A percentile compares a stretch with the other conserved stretches of the same genome.
Conservation (phyloP, 2,797 vertebrate genomes). For the Enteromius treurensis region DNA sequence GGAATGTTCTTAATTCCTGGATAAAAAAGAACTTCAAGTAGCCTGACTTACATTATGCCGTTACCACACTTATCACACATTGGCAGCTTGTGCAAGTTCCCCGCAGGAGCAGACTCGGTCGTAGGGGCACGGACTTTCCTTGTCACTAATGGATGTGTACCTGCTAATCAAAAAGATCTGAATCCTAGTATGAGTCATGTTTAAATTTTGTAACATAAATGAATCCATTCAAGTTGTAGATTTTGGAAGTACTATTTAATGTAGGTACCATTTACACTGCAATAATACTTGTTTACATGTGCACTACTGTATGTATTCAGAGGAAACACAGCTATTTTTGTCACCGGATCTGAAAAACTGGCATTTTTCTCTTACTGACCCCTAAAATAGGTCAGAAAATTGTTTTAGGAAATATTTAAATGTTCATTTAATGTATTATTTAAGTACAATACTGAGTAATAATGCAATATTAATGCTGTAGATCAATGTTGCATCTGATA, state of each 20-base stretch:
- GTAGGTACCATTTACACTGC: not conserved
- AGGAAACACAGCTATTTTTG: not conserved
- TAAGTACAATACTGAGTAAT: no score
- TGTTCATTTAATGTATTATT: not conserved
- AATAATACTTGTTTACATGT: not conserved
- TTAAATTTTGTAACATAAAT: not conserved
- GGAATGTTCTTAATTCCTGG: not conserved
- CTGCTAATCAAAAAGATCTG: slow-evolving; percentile 66
- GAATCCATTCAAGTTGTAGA: not conserved
- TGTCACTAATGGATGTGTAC: slow-evolving; percentile 86
- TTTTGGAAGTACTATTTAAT: not conserved
- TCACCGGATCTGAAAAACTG: not conserved
- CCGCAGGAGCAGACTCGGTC: slow-evolving; percentile 80
- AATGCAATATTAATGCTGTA: no score
- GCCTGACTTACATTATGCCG: slow-evolving; percentile 90
- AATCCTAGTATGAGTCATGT: not conserved
- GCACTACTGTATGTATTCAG: not conserved
- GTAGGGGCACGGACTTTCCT: slow-evolving; percentile 89
- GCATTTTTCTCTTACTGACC: not conserved
- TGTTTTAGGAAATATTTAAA: not conserved
- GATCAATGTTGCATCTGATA: no score
- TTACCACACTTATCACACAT: slow-evolving; percentile 95
- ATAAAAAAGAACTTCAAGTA: not conserved
- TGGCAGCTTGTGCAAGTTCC: slow-evolving; percentile 90
- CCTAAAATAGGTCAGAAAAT: not conserved